Conservation (phyloP, 2,797 vertebrate species). For the Characodon lateralis region DNA sequence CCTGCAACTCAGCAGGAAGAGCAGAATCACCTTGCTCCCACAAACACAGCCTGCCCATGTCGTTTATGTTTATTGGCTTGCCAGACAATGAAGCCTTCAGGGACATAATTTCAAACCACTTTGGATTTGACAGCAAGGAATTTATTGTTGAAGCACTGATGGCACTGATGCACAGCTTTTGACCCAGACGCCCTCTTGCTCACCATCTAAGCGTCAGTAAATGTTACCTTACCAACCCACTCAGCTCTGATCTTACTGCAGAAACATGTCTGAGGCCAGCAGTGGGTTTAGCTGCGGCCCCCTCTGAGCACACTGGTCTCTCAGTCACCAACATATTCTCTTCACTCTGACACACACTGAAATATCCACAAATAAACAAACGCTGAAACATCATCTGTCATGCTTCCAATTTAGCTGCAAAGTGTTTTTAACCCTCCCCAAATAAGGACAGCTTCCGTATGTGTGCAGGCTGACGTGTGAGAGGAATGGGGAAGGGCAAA, state of each 20-base stretch:
- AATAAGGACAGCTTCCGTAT: slow-evolving; percentile 57
- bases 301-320: slow-evolving; percentile 11
- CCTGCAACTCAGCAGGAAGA: slow-evolving; percentile 58
- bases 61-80: slow-evolving; percentile 49
- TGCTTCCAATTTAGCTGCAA: slow-evolving; percentile 61
- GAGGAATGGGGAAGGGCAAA: slow-evolving; percentile 6
- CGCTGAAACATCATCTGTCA: slow-evolving; percentile 53
- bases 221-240: background rate
- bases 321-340: slow-evolving; percentile 20
- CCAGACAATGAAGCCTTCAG: slow-evolving; percentile 42
- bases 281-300: slow-evolving; percentile 40
- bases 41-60: slow-evolving; percentile 60
- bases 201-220: background rate
- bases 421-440: slow-evolving; percentile 53
- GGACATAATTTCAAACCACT: slow-evolving; percentile 13
- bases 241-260: slow-evolving; percentile 28
- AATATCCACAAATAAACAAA: slow-evolving; percentile 52
- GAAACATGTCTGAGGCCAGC: slow-evolving; percentile 42
- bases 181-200: background rate
- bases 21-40: slow-evolving; percentile 28
- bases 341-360: slow-evolving; percentile 8
- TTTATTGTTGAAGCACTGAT: slow-evolving; percentile 4
- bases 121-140: slow-evolving; percentile 11
- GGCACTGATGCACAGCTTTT: background rate
- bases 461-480: slow-evolving; percentile 33